Base-by-base conservation (phyloP, 2,113 vertebrate genomes). In the Pristiophorus japonicus region DNA sequence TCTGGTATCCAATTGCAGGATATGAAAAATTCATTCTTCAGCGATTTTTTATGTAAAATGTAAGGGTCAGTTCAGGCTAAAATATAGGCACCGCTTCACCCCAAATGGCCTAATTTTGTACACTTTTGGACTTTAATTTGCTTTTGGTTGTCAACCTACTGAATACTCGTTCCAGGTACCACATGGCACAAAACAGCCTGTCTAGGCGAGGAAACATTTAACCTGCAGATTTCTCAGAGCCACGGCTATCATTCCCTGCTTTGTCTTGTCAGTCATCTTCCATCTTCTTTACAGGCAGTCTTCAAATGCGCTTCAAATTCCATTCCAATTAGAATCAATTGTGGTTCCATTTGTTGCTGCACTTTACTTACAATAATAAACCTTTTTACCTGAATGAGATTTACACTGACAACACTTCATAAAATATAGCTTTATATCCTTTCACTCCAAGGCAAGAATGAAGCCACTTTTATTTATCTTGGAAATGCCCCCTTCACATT, bases 381-480 rank as follows among this genome's bases (percentile, higher is more conserved):
- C 65, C 22, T 94, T 67, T 94, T 67, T 14, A 67, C 65, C 65
- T 67, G 42, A 70, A 27, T 94, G 92, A 94, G 92, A 94, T 70
- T 94, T 67, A 65, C 59, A 92, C 18, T n/a, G 38, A 70, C 27
- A 94, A 67, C 63, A 18, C 42, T 94, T 47, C 42, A 94, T 70
- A 70, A 67, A 94, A 70, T 8, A 94, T 11, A 4, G 38, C 22
- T 67, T 67, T 67, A 70, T 20, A 27, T 70, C 92, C 65, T 34
- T 63, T 65, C 59, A 92, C 34, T 63, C 75, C 59, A 38, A 92
- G 88, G 59, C 7, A 38, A 92, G 16, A 63, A 92, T 42, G n/a
- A 92, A 5, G 63, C 65, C 34, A 63, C 59, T 92, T 63, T 63
- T 91, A 62, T 63, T 88, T 92, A 92, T 22, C 59, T 63, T 92